Evolutionary conservation across 2,888 invertebrate species (phyloP), one percentile per base, ranked within the genome.

Genomic region (Campoplex nolae): DNA sequence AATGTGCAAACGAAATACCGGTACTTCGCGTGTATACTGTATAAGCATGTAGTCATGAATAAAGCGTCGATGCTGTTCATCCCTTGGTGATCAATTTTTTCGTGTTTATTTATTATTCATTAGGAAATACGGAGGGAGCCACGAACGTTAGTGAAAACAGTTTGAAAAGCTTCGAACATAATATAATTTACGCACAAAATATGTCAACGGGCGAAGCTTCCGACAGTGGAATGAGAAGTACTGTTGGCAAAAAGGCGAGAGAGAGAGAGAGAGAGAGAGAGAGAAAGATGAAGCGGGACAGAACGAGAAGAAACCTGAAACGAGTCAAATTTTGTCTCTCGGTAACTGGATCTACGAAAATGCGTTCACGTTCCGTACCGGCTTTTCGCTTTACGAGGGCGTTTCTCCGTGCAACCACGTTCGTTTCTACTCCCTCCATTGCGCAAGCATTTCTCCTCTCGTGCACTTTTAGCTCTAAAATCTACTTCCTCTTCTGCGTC

Each of bases 341-440:
- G 83, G 89, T 89, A 89, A 89, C 88, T 89, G 87, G 88, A 89
- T 89, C 88, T 89, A 83, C 87, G 88, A 88, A 89, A 89, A 89
- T 89, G 88, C 89, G 87, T 89, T 88, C 89, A 88, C 88, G 88
- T 89, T 89, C 81, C 76, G 78, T 85, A 83, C 87, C 80, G 81
- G 81, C 87, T 80, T 87, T 83, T 85, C 85, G 86, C 88, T 89
- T 89, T 88, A 89, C 88, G 88, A 86, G 87, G 83, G 79, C 87
- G 85, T 85, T 86, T 88, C 88, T 84, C 85, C 81, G 83, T 89
- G 87, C 82, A 76, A 82, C 89, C 85, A 85, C 86, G 88, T 88
- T 83, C 87, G 88, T 89, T 88, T 83, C 76, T 78, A 56, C 70
- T 78, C 68, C 83, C 77, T 56, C 58, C 79, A 84, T 45, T 74